A percentile compares a stretch with the other conserved stretches of the same genome.
Evolutionary conservation across 2,113 vertebrate genomes (phyloP).

Genomic region (Mustelus asterias): DNA sequence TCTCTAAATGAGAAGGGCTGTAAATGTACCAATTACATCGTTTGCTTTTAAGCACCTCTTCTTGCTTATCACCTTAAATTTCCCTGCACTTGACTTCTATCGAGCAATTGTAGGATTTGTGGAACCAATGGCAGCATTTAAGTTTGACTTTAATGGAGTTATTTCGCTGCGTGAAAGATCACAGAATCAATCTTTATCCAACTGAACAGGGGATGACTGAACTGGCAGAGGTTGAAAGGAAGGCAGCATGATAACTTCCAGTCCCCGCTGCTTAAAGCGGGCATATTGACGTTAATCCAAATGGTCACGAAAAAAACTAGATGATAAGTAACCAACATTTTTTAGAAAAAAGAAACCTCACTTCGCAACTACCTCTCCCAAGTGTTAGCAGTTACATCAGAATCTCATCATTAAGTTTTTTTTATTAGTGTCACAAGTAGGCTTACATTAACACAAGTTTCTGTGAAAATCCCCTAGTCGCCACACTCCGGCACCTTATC

Average conservation of each 20-base stretch:
- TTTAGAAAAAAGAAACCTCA: not conserved
- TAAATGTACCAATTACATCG: not conserved
- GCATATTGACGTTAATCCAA: not conserved
- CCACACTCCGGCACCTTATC: too few relatives aligned
- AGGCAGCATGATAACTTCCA: not conserved
- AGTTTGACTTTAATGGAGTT: not conserved
- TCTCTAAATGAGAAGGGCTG: slow-evolving; percentile 16
- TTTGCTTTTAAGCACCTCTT: not conserved
- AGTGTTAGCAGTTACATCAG: not conserved
- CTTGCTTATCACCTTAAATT: slow-evolving; percentile 4
- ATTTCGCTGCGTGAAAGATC: not conserved
- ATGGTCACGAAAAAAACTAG: not conserved
- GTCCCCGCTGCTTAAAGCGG: not conserved
- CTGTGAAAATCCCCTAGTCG: too few relatives aligned
- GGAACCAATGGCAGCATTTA: not conserved
- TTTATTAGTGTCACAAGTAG: too few relatives aligned
- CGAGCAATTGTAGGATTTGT: not conserved
- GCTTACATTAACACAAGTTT: too few relatives aligned
- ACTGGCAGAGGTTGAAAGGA: not conserved
- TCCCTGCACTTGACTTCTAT: not conserved
- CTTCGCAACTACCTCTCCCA: not conserved
- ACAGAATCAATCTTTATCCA: not conserved
- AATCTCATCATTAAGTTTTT: not conserved
- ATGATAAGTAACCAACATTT: not conserved
- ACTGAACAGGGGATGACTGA: not conserved